Conservation (phyloP, 2,797 vertebrate species). For the Leontopithecus rosalia region DNA sequence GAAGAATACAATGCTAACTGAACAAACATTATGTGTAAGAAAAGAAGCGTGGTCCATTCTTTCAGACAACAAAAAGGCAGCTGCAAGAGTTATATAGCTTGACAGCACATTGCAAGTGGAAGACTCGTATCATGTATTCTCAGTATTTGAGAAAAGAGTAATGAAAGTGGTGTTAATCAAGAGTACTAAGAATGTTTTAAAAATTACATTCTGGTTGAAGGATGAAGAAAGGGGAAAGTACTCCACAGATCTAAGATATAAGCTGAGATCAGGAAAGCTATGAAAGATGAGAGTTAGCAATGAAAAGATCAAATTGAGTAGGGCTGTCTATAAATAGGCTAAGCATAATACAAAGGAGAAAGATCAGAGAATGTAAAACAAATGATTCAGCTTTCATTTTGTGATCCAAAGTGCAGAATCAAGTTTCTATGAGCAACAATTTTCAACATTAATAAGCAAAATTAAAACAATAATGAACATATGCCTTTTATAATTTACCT, state of each 20-base stretch:
- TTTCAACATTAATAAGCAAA: not conserved
- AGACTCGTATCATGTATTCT: not conserved
- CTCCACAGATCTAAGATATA: not conserved
- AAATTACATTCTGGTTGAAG: not conserved
- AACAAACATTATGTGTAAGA: not conserved
- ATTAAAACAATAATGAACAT: not conserved
- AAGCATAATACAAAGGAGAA: not conserved
- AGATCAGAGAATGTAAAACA: not conserved
- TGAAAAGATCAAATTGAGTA: not conserved
- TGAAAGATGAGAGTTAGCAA: not conserved
- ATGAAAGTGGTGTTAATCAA: not conserved
- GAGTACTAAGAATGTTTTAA: not conserved
- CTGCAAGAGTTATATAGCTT: not conserved
- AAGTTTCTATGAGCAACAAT: not conserved
- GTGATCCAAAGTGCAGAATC: not conserved
- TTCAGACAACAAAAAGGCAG: not conserved
- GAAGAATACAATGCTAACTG: not conserved
- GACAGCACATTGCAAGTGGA: not conserved
- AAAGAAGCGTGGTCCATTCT: not conserved
- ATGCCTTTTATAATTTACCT: conserved; percentile 80
- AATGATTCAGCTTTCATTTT: not conserved
- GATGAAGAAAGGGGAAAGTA: not conserved
- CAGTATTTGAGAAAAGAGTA: not conserved
- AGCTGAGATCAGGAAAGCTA: not conserved
- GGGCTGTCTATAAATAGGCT: not conserved